Percentiles rank a stretch among this genome's conserved stretches.
phyloP scores from a whole-genome alignment of 2,113 vertebrate species.

The Triplophysa dalaica region DNA sequence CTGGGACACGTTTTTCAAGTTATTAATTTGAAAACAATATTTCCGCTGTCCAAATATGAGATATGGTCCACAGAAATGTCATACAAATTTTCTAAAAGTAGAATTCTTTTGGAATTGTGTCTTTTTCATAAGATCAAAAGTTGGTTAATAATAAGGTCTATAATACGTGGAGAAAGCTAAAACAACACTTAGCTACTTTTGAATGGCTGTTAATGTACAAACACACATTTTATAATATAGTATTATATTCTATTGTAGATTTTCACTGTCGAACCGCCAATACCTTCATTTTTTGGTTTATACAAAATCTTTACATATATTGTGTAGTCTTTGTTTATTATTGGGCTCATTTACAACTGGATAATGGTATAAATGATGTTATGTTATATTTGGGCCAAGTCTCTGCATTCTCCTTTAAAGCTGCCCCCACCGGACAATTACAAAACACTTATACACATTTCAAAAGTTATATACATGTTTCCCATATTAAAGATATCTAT shows the following conservation, averaged over 20 bases:
- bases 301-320: neutral
- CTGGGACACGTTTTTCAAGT: neutral
- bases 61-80: neutral
- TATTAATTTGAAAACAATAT: slow-evolving; percentile 23
- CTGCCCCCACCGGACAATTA: slow-evolving; percentile 14
- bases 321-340: neutral
- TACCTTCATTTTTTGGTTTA: neutral
- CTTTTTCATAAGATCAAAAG: neutral
- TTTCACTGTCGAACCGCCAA: neutral
- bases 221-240: too few relatives aligned
- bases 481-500: slow-evolving; percentile 24
- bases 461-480: neutral
- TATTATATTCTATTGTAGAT: too few relatives aligned
- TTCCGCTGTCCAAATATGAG: neutral
- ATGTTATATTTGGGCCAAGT: slow-evolving; percentile 19
- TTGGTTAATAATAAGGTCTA: neutral
- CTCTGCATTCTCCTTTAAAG: slow-evolving; percentile 14
- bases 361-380: slow-evolving; percentile 2
- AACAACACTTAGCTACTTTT: too few relatives aligned
- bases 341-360: neutral
- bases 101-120: neutral
- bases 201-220: too few relatives aligned
- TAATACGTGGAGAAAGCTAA: neutral
- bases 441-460: neutral
- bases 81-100: neutral